These are phyloP conservation scores for Bombus pascuorum DNA, from an alignment of 1,140 invertebrate genomes.

Conservation along the genomic window DNA sequence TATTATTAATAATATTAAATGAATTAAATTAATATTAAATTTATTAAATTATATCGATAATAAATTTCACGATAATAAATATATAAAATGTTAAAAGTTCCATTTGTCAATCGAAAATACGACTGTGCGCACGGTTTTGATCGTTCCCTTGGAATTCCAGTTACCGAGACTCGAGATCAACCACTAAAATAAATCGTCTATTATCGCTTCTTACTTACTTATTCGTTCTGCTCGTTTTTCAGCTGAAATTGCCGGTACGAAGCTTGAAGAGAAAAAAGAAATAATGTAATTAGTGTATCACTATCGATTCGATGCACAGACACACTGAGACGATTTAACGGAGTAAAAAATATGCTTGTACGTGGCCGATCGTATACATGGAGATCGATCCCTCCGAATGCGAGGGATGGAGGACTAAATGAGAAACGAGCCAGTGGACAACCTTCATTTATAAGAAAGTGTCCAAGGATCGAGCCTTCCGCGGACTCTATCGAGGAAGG, in stretches of 20 bases:
- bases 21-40: too few species aligned
- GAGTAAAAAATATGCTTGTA: background rate
- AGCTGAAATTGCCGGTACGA: background rate
- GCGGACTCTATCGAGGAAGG: conserved; percentile 64
- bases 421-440: conserved; percentile 64
- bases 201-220: conserved; percentile 4
- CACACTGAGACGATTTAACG: background rate
- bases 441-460: conserved; percentile 81
- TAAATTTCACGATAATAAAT: too few species aligned
- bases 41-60: too few species aligned
- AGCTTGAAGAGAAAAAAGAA: too few species aligned
- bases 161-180: too few species aligned
- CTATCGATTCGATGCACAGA: conserved; percentile 11
- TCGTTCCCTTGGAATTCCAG: too few species aligned
- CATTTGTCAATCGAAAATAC: too few species aligned
- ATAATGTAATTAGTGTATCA: background rate
- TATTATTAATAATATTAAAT: too few species aligned
- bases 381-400: conserved; percentile 29
- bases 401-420: conserved; percentile 74
- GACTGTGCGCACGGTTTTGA: too few species aligned
- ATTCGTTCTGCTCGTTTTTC: background rate
- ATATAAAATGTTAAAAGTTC: too few species aligned
- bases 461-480: conserved; percentile 78
- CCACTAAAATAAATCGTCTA: background rate
- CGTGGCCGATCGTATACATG: too few species aligned